Conservation (phyloP, 2,113 vertebrate genomes). For the Budorcas taxicolor region DNA sequence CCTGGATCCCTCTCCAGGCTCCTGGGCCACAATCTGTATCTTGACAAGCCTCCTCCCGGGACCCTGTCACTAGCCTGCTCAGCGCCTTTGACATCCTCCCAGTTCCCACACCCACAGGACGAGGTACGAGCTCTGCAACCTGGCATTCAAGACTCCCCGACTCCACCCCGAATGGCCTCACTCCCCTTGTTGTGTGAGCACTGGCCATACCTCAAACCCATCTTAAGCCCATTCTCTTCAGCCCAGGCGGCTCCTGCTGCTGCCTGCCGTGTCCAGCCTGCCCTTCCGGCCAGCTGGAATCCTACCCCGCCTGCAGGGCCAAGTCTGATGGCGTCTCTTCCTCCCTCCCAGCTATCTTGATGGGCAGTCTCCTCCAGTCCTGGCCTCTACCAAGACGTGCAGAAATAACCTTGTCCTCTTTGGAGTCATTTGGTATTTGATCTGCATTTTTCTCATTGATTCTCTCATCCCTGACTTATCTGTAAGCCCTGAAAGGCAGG, state of each 20-base stretch:
- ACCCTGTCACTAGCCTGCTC: neutral
- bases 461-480: neutral
- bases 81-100: neutral
- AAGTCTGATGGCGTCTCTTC: neutral
- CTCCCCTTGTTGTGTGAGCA: accelerated
- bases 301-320: neutral
- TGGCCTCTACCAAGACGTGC: neutral
- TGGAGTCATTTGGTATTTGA: too few species aligned
- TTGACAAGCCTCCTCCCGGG: neutral
- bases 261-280: neutral
- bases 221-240: neutral
- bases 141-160: too few species aligned
- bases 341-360: too few species aligned
- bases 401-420: neutral
- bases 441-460: neutral
- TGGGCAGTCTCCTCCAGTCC: neutral
- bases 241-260: neutral
- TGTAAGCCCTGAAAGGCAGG: neutral
- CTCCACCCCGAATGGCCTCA: neutral
- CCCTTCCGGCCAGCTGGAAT: neutral
- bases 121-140: neutral
- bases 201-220: neutral
- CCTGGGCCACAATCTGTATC: too few species aligned
- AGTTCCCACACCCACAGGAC: neutral
- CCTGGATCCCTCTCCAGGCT: neutral